Base-by-base conservation (phyloP, 2,113 vertebrate genomes). In the Triplophysa dalaica region DNA sequence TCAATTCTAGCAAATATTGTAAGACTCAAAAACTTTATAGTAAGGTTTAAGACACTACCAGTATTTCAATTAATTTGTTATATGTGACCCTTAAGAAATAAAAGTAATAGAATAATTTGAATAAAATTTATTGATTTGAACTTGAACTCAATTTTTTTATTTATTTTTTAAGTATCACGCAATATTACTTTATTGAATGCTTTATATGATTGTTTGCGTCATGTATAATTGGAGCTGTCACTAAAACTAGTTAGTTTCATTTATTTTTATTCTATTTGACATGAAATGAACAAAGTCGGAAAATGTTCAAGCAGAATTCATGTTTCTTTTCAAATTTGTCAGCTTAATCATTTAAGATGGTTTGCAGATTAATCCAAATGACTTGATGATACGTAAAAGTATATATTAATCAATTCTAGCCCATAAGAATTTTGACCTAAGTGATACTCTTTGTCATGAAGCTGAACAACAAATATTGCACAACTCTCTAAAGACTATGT, bases 381-480 rank as follows among this genome's bases (percentile, higher is more conserved):
- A 33, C 29, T 33, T 33, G 4, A 16, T 17, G 50, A 16, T 16
- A 16, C 50, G 17, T 52, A 52, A 1, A 16, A 72, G 21, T 26
- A n/a, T 19, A 21, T 52, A 1, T 56, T 0, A 60, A 38, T 78
- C 16, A 0, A 78, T 9, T 50, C 33, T 8, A 41, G 10, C 43
- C 16, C 16, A 60, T 45, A 10, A 1, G 8, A 14, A 74, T 43
- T 60, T 62, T 77, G 61, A 80, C 62, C 21, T n/a, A 29, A 60
- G 58, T 50, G 50, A 24, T 24, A 24, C n/a, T 29, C 38, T 41
- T 73, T n/a, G 11, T 54, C 50, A 69, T 60, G 29, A 13, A 63
- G 1, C 11, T 24, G 62, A 43, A 54, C 24, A 83, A 85, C 75
- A 81, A 45, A 78, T 19, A 77, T 85, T 83, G 72, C 79, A 33